Percentiles rank a stretch among this genome's conserved stretches.
phyloP scores from a whole-genome alignment of 1,140 invertebrate species.

The Panagrolaimus sp. region DNA sequence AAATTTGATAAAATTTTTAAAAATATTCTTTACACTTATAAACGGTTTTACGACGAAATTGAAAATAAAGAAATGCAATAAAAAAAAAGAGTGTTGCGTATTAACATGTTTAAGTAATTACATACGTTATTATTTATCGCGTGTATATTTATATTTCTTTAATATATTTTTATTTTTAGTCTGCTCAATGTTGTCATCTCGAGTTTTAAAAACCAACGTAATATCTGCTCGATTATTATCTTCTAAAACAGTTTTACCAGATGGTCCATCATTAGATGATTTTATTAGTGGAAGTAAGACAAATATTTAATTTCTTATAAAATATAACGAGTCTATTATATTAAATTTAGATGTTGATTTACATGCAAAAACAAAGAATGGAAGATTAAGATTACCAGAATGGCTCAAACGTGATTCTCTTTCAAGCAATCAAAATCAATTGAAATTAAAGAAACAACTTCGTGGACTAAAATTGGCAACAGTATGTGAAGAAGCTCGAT shows the following conservation, averaged over 20 bases:
- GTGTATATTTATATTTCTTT: no score
- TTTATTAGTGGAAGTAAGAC: constrained; percentile 8
- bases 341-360: neutral
- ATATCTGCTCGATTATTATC: no score
- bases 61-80: no score
- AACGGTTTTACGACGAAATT: no score
- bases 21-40: no score
- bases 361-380: constrained; percentile 27
- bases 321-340: neutral
- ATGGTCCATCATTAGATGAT: constrained; percentile 4
- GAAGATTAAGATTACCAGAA: constrained; percentile 70
- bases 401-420: constrained; percentile 92
- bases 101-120: no score
- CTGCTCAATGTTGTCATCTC: no score
- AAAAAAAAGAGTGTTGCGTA: no score
- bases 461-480: constrained; percentile 83
- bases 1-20: no score
- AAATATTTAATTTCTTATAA: neutral
- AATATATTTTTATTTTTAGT: no score
- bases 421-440: constrained; percentile 69
- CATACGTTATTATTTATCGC: no score
- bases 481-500: constrained; percentile 95
- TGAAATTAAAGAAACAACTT: constrained; percentile 77
- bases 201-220: no score
- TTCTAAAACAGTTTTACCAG: neutral